Percentiles rank a stretch among this genome's conserved stretches.
Conservation (phyloP, 2,797 vertebrate species). For the Pempheris klunzingeri region DNA sequence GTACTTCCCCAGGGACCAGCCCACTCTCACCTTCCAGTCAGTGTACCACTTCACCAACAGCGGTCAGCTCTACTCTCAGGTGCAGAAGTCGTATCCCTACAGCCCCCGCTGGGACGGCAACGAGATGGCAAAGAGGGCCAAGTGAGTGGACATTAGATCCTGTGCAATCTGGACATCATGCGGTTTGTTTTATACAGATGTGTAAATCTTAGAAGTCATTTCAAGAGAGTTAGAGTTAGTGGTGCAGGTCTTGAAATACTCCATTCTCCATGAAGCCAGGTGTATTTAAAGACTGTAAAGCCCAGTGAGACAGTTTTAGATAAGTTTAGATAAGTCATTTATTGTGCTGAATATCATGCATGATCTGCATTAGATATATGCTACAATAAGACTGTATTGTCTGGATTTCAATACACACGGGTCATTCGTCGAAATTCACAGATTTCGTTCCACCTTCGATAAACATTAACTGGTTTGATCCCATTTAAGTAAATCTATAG, state of each 20-base stretch:
- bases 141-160: constrained; percentile 88
- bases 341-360: neutral
- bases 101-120: constrained; percentile 99
- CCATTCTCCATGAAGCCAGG: neutral
- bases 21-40: constrained; percentile 97
- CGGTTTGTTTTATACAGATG: neutral
- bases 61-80: constrained; percentile 96
- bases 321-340: neutral
- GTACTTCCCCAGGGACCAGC: constrained; percentile 98
- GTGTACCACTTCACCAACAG: constrained; percentile 99
- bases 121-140: constrained; percentile 99
- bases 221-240: too few relatives aligned
- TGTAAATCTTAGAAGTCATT: neutral
- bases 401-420: neutral
- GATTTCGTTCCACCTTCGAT: constrained; percentile 46
- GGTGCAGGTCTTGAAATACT: neutral
- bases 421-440: constrained; percentile 15
- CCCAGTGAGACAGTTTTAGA: neutral
- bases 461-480: constrained; percentile 47
- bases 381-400: constrained; percentile 11
- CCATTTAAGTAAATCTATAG: constrained; percentile 33
- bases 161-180: neutral
- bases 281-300: too few relatives aligned
- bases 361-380: constrained; percentile 1
- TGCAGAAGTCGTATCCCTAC: constrained; percentile 98